Conservation (phyloP, 2,797 vertebrate genomes). For the Galaxias olidus region DNA sequence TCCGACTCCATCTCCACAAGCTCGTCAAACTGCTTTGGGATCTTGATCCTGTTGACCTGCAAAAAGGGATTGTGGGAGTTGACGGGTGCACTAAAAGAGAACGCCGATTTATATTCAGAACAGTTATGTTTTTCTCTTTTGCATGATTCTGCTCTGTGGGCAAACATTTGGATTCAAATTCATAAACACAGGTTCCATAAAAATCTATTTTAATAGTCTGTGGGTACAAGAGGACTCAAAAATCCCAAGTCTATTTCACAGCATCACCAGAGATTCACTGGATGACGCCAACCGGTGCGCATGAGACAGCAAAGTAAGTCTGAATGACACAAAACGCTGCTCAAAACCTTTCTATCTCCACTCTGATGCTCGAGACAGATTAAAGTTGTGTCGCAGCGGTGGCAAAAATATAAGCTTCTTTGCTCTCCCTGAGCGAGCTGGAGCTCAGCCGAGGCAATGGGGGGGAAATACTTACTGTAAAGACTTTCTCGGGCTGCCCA, state of each 20-base stretch:
- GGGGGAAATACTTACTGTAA: constrained; percentile 86
- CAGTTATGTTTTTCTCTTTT: too few species aligned
- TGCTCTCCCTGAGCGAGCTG: constrained; percentile 52
- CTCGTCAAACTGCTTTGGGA: constrained; percentile 93
- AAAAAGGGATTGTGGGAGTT: background rate
- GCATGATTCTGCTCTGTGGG: too few species aligned
- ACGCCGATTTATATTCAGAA: too few species aligned
- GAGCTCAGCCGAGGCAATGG: constrained; percentile 15
- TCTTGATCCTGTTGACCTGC: constrained; percentile 97
- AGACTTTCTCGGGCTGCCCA: constrained; percentile 97
- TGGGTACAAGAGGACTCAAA: too few species aligned
- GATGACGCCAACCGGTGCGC: constrained; percentile 52
- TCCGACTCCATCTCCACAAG: constrained; percentile 93
- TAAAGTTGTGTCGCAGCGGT: constrained; percentile 60
- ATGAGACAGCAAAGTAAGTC: constrained; percentile 55
- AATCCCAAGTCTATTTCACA: too few species aligned
- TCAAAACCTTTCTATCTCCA: constrained; percentile 59
- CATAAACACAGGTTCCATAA: too few species aligned
- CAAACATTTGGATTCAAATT: too few species aligned
- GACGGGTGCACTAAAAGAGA: too few species aligned
- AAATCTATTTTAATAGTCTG: too few species aligned
- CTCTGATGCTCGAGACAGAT: constrained; percentile 55
- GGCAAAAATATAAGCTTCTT: constrained; percentile 70
- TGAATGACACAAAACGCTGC: constrained; percentile 69
- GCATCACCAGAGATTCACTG: constrained; percentile 39